Conservation (phyloP, 2,797 vertebrate genomes). For the Anguilla marmorata region DNA sequence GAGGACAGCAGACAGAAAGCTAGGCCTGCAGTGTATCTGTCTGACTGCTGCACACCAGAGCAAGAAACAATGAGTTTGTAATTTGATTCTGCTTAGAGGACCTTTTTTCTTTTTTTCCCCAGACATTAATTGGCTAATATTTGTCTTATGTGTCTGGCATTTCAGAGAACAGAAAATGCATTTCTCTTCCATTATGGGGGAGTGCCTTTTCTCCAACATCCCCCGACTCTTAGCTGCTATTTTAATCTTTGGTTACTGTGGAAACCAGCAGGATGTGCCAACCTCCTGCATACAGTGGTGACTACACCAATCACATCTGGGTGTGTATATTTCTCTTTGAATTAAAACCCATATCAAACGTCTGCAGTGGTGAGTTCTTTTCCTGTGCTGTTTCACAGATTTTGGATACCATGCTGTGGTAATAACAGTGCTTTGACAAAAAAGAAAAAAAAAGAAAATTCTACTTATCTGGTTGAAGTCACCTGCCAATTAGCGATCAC, state of each 20-base stretch:
- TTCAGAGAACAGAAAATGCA: conserved; percentile 27
- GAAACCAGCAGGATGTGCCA: conserved; percentile 32
- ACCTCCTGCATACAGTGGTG: conserved; percentile 22
- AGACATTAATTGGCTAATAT: conserved; percentile 5
- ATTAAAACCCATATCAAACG: conserved; percentile 25
- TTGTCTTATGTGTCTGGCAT: conserved; percentile 22
- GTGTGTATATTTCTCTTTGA: background rate
- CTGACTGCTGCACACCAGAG: background rate
- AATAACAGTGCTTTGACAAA: background rate
- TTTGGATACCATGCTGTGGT: background rate
- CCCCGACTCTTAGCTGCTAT: conserved; percentile 31
- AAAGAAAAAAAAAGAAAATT: background rate
- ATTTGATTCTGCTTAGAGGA: background rate
- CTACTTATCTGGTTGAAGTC: background rate
- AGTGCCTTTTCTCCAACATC: conserved; percentile 19
- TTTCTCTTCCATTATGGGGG: conserved; percentile 16
- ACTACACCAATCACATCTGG: conserved; percentile 33
- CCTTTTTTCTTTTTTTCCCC: background rate
- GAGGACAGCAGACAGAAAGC: background rate
- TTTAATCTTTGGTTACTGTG: conserved; percentile 41
- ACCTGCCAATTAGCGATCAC: background rate
- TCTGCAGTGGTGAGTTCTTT: background rate
- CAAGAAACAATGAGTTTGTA: background rate
- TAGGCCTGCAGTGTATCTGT: background rate
- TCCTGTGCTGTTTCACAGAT: background rate